Evolutionary conservation across 2,797 vertebrate genomes (phyloP).

Genomic region (Dryobates pubescens): DNA sequence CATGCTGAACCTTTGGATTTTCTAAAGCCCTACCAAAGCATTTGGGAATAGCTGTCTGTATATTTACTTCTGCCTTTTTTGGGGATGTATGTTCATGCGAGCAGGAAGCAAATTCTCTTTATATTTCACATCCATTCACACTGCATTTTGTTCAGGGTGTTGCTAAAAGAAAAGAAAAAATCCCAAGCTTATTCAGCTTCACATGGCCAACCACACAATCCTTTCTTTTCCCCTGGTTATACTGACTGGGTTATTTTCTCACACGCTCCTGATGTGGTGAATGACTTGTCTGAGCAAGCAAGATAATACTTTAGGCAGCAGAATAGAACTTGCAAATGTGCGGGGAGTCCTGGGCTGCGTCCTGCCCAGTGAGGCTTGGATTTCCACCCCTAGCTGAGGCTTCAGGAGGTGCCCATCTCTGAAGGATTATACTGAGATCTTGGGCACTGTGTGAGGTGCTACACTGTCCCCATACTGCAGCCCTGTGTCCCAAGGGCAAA

Average conservation of each 20-base stretch:
- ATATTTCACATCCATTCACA: conserved; percentile 22
- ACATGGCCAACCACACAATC: conserved; percentile 48
- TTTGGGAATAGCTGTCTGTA: conserved; percentile 15
- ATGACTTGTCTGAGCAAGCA: conserved; percentile 74
- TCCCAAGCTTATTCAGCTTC: conserved; percentile 55
- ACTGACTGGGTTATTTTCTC: conserved; percentile 68
- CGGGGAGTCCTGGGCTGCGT: background rate
- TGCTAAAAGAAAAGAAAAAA: conserved; percentile 14
- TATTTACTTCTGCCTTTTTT: conserved; percentile 37
- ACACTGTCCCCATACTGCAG: background rate
- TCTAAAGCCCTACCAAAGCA: conserved; percentile 22
- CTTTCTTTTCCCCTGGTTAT: conserved; percentile 20
- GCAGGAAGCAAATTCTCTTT: conserved; percentile 37
- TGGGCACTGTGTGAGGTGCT: background rate
- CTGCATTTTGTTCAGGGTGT: conserved; percentile 37
- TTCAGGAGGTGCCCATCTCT: background rate
- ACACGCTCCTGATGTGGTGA: conserved; percentile 58
- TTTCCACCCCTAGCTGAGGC: background rate
- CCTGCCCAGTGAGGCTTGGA: background rate
- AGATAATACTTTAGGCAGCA: conserved; percentile 67
- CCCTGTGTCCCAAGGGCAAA: background rate
- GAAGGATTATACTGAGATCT: background rate
- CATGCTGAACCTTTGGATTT: conserved; percentile 16
- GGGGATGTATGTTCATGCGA: background rate
- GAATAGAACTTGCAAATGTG: conserved; percentile 67